Percentiles rank a stretch among this genome's conserved stretches.
These are phyloP conservation scores for Cyprinus carpio DNA, from an alignment of 2,113 vertebrate species.

Conservation along the genomic window DNA sequence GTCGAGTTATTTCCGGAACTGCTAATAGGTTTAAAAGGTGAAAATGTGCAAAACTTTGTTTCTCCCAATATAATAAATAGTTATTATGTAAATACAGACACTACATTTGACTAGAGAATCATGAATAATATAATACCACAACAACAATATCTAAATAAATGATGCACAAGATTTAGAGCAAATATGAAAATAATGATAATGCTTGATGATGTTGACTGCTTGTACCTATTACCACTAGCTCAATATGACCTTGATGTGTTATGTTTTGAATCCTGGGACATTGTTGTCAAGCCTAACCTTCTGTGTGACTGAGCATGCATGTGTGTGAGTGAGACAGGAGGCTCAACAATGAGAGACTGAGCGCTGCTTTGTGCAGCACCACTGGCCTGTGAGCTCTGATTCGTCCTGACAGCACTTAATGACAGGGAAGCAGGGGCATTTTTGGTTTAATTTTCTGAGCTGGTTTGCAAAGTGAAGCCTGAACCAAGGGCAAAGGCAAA, in stretches of 20 bases:
- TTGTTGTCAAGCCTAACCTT: conserved; percentile 21
- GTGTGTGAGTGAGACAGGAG: conserved; percentile 8
- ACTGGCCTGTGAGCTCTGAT: conserved; percentile 45
- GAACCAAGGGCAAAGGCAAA: conserved; percentile 61
- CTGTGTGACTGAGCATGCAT: conserved; percentile 14
- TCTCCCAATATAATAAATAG: neutral
- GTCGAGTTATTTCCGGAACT: neutral
- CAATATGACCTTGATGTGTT: conserved; percentile 40
- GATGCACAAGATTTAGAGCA: conserved; percentile 2
- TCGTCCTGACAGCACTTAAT: conserved; percentile 66
- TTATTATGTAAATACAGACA: neutral
- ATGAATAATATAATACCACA: conserved; percentile 2
- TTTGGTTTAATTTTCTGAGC: conserved; percentile 64
- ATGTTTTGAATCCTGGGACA: conserved; percentile 24
- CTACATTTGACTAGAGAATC: neutral
- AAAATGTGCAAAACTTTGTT: neutral
- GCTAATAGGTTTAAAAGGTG: conserved; percentile 8
- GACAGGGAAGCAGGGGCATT: conserved; percentile 59
- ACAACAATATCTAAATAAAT: conserved; percentile 10
- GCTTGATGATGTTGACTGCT: conserved; percentile 21
- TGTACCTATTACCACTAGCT: neutral
- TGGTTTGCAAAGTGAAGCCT: conserved; percentile 49
- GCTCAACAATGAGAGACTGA: conserved; percentile 46
- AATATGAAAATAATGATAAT: conserved; percentile 21
- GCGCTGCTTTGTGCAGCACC: conserved; percentile 50